These are phyloP conservation scores for Pentalonia nigronervosa DNA, from an alignment of 1,140 invertebrate species.

Conservation along the genomic window DNA sequence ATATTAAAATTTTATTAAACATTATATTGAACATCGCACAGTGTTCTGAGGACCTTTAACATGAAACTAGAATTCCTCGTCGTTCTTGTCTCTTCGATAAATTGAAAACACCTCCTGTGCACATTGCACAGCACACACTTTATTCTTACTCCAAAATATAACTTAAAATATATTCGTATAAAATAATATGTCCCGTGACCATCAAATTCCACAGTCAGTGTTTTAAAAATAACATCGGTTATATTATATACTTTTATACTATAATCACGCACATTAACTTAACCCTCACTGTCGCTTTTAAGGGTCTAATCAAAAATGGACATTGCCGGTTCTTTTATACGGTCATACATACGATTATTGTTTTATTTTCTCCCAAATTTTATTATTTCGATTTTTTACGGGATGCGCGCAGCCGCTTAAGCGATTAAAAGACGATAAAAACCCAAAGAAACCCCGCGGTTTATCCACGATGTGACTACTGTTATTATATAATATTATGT, in stretches of 20 bases:
- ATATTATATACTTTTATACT: too few relatives aligned
- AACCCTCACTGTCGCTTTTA: not conserved
- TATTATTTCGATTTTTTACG: not conserved
- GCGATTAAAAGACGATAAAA: slow-evolving; percentile 28
- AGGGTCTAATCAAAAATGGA: not conserved
- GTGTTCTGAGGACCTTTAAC: not conserved
- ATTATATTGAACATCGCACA: not conserved
- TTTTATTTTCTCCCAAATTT: not conserved
- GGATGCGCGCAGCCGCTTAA: not conserved
- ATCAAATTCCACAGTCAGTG: not conserved
- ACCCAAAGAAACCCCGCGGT: not conserved
- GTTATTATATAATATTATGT: not conserved
- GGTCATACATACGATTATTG: not conserved
- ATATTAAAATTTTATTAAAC: not conserved
- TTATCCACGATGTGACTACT: not conserved
- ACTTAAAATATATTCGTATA: not conserved
- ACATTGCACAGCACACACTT: not conserved
- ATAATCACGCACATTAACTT: not conserved
- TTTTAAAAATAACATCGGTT: not conserved
- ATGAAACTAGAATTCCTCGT: not conserved
- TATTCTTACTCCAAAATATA: not conserved
- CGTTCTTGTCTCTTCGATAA: not conserved
- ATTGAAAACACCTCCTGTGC: not conserved
- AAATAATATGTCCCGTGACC: not conserved
- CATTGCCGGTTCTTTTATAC: not conserved